phyloP scores from a whole-genome alignment of 30 jellyfish, hydroid and myxozoan species.

The Sanderia malayensis region DNA sequence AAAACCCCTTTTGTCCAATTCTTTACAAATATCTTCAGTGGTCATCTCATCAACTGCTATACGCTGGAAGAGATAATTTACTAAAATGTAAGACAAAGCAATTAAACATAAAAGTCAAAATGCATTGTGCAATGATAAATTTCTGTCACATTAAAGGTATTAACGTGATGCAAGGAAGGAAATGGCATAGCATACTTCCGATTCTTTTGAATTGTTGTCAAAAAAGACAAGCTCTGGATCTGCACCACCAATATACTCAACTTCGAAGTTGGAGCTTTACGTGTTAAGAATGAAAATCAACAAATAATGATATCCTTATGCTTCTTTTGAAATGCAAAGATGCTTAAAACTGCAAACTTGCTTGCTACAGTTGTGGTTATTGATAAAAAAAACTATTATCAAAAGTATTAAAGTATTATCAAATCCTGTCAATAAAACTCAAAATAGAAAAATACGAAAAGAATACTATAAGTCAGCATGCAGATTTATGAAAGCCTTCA shows the following conservation, averaged over 20 bases:
- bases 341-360: no score
- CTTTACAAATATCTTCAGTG: conserved; percentile 52
- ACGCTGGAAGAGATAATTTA: conserved; percentile 21
- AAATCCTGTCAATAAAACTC: no score
- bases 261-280: conserved; percentile 72
- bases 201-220: conserved; percentile 66
- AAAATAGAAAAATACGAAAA: background rate
- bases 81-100: background rate
- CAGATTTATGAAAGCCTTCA: conserved; percentile 82
- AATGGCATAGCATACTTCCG: conserved; percentile 44
- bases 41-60: conserved; percentile 44
- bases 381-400: no score
- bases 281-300: conserved; percentile 34
- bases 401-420: no score
- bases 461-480: conserved; percentile 81
- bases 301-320: no score
- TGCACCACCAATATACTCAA: conserved; percentile 94
- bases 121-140: no score
- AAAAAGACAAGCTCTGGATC: conserved; percentile 88
- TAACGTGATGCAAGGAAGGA: no score
- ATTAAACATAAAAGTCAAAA: no score
- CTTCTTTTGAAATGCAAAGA: no score
- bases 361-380: no score
- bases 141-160: no score
- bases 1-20: conserved; percentile 52